phyloP scores from a whole-genome alignment of 2,113 vertebrate species.

The Sylvietta virens region DNA sequence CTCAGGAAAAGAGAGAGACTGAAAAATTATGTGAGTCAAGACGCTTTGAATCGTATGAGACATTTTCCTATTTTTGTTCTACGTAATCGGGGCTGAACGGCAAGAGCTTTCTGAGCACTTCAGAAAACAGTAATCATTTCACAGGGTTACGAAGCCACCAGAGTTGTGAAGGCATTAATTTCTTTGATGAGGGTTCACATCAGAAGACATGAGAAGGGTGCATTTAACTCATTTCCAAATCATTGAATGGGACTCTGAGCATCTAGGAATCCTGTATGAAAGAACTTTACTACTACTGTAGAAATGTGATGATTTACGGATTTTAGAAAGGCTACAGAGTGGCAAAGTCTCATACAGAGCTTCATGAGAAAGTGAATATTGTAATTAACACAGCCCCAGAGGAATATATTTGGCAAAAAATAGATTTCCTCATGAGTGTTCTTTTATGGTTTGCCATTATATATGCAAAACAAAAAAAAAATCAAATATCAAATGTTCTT shows the following conservation, averaged over 20 bases:
- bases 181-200: not conserved
- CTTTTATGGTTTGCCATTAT: not conserved
- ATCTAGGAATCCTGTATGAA: not conserved
- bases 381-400: not conserved
- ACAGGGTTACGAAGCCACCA: not conserved
- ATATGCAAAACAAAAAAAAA: not conserved
- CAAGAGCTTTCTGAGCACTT: not conserved
- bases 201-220: fast-evolving
- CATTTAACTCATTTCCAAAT: not conserved
- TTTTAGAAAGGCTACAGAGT: not conserved
- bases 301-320: not conserved
- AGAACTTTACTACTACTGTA: not conserved
- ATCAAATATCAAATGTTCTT: not conserved
- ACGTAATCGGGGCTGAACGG: not conserved
- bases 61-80: not conserved
- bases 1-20: not conserved
- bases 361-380: not conserved
- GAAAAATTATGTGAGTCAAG: not conserved
- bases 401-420: not conserved
- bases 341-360: not conserved
- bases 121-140: not conserved
- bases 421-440: not conserved
- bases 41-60: not conserved
- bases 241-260: not conserved
- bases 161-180: not conserved